Evolutionary conservation across 2,113 vertebrate genomes (phyloP).

Genomic region (Chascanopsetta lugubris): DNA sequence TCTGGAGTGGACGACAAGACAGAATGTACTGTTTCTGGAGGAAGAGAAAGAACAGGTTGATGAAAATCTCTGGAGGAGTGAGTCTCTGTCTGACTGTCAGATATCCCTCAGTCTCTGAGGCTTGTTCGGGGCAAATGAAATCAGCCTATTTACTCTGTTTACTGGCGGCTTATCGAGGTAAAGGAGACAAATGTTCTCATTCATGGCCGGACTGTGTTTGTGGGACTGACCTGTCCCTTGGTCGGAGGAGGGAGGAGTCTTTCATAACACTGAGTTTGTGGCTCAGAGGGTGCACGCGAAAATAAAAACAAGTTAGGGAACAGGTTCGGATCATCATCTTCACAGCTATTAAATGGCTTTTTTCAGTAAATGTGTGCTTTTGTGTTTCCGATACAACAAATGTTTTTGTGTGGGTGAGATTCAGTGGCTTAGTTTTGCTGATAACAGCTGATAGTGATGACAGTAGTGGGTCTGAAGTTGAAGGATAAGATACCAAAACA

Average conservation of each 20-base stretch:
- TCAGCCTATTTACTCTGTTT: slow-evolving; percentile 53
- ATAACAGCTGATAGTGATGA: background rate
- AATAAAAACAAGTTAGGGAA: slow-evolving; percentile 41
- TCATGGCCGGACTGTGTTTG: slow-evolving; percentile 41
- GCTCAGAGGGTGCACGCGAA: background rate
- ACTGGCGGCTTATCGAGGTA: slow-evolving; percentile 29
- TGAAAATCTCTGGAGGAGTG: background rate
- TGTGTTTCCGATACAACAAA: background rate
- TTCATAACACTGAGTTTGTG: slow-evolving; percentile 6
- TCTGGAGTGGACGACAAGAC: slow-evolving; percentile 8
- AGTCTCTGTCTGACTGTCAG: slow-evolving; percentile 10
- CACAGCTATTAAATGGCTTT: background rate
- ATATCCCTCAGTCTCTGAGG: slow-evolving; percentile 23
- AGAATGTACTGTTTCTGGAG: slow-evolving; percentile 8
- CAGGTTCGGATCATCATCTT: slow-evolving; percentile 3
- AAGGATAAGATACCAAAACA: background rate
- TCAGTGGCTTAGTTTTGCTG: background rate
- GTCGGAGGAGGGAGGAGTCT: slow-evolving; percentile 25
- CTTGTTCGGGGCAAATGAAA: slow-evolving; percentile 46
- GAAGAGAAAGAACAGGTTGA: background rate
- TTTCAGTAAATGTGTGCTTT: background rate
- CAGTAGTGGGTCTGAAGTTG: background rate
- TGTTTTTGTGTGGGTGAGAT: background rate
- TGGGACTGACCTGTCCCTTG: slow-evolving; percentile 37
- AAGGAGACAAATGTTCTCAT: slow-evolving; percentile 50